Evolutionary conservation across 53 echinoderm and acorn worm species (phyloP), one percentile per base, ranked within the genome.

Genomic region (Arbacia lixula): DNA sequence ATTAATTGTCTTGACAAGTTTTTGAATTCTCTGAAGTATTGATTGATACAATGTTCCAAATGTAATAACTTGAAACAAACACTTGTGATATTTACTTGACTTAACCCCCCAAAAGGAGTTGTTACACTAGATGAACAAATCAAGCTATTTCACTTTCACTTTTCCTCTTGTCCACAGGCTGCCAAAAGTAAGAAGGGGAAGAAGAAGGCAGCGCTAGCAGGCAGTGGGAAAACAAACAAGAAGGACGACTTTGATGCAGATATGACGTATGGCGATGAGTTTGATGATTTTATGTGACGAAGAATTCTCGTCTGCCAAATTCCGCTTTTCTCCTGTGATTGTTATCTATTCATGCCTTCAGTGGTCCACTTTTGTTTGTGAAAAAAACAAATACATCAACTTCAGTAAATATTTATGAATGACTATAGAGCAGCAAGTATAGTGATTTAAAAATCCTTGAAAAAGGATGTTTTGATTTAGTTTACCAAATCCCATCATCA

Each of bases 241-340:
- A 89, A 62, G 41, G 91, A 86, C 36, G 94, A 89, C 19, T 26
- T 96, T 28, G 92, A 92, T 16, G 90, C 78, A 19, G 69, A 87
- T 4, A 83, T 68, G 21, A 76, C 77, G 30, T 72, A 66, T 60
- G 90, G 82, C 19, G 91, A 87, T 53, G 95, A 96, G 41, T 83
- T 91, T 68, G 96, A 93, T 22, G 96, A 93, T 38, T 96, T 96
- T 28, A 93, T 96, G 88, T 96, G 91, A 96, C 88, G 46, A 66
- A 54, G 82, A 82, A 58, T 60, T 3, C 27, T 34, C 10, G 53
- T 43, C 6, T 6, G 66, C 71, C 41, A 71, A 41, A 12, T 28
- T 49, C 41, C 14, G 46, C 14, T 46, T 14, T 46, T 14, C 6
- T 71, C 41, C 27, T 71, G 25, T 71, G 28, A 46, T 42, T 37